These are phyloP conservation scores for Hirudinaria manillensis DNA, from an alignment of 2,888 invertebrate species.

Conservation along the genomic window DNA sequence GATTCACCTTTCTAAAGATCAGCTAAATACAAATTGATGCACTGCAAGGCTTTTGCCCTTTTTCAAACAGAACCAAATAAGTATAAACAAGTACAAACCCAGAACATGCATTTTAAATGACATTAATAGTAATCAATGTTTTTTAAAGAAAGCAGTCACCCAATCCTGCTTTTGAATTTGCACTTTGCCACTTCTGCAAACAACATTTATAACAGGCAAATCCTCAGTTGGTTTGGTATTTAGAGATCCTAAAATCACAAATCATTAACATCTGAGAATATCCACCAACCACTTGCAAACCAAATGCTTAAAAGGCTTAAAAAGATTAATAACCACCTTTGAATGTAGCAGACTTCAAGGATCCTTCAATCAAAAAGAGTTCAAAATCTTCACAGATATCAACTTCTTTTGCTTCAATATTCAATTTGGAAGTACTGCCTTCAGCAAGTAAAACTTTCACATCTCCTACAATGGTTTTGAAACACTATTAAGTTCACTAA, in stretches of 20 bases:
- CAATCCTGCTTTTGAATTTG: not conserved
- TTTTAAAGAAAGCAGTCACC: not conserved
- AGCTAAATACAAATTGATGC: too few relatives aligned
- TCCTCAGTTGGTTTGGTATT: not conserved
- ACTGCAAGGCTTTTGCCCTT: too few relatives aligned
- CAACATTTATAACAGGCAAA: not conserved
- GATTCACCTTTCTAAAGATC: too few relatives aligned
- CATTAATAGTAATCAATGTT: not conserved
- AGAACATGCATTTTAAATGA: too few relatives aligned
- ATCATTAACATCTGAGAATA: not conserved
- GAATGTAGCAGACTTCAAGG: not conserved
- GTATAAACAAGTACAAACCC: too few relatives aligned
- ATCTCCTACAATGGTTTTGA: not conserved
- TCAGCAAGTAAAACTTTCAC: not conserved
- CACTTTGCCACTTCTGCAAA: not conserved
- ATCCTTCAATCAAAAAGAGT: not conserved
- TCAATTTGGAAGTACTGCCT: not conserved
- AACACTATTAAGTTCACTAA: not conserved
- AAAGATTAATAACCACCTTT: not conserved
- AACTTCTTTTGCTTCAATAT: not conserved
- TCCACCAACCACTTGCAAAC: not conserved
- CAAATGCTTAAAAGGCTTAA: not conserved
- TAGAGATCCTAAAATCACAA: slow-evolving; percentile 7
- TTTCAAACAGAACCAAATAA: too few relatives aligned
- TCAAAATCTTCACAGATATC: not conserved